phyloP scores from a whole-genome alignment of 1,140 invertebrate species.

The Lasioglossum albipes region DNA sequence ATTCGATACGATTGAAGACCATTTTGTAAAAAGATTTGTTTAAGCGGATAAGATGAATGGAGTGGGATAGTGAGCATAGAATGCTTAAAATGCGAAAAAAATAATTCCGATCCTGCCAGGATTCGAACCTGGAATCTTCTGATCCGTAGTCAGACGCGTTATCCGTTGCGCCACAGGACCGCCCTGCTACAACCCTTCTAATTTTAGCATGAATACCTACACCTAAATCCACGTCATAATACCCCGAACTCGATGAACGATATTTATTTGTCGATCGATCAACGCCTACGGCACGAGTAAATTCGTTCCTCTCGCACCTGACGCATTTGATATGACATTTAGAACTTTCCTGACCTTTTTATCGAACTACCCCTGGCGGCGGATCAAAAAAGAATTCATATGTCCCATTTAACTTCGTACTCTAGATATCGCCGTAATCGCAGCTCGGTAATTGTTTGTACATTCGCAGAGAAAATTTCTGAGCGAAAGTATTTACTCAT shows the following conservation, averaged over 20 bases:
- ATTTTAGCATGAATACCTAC: neutral
- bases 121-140: constrained; percentile 95
- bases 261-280: neutral
- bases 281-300: neutral
- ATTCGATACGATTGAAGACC: neutral
- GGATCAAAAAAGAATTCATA: no score
- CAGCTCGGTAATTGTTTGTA: no score
- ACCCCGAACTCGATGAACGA: neutral
- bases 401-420: no score
- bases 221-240: neutral
- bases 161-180: constrained; percentile 94
- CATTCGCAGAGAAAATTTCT: no score
- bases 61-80: neutral
- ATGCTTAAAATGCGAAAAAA: constrained; percentile 63
- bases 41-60: neutral
- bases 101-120: constrained; percentile 87
- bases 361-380: no score
- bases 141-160: constrained; percentile 96
- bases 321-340: no score
- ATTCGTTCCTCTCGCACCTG: no score
- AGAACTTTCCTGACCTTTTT: no score
- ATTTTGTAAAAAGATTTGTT: neutral
- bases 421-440: no score
- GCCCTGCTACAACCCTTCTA: neutral
- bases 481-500: no score